A percentile compares a stretch with the other conserved stretches of the same genome.
These are phyloP conservation scores for Eumeta japonica DNA, from an alignment of 1,140 invertebrate genomes.

Conservation along the genomic window DNA sequence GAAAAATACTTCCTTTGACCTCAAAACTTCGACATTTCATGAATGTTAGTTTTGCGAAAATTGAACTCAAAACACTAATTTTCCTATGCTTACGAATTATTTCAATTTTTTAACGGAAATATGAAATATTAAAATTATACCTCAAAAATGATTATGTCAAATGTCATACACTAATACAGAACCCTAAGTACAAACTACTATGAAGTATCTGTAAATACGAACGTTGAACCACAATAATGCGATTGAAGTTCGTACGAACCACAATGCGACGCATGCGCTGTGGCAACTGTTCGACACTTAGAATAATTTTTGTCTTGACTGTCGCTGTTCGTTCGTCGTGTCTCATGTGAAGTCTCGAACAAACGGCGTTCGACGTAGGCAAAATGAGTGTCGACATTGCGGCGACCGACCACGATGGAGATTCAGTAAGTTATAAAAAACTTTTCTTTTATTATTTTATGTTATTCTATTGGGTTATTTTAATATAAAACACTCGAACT, in stretches of 20 bases:
- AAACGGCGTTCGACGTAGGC: constrained; percentile 48
- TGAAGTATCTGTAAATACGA: constrained; percentile 19
- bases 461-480: constrained; percentile 18
- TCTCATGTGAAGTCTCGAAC: constrained; percentile 46
- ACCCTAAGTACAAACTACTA: too few species aligned
- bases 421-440: constrained; percentile 42
- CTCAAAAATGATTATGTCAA: too few species aligned
- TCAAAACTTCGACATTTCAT: too few species aligned
- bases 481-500: constrained; percentile 6
- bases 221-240: constrained; percentile 29
- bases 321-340: constrained; percentile 21
- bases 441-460: constrained; percentile 14
- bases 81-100: too few species aligned
- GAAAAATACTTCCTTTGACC: too few species aligned
- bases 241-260: constrained; percentile 30
- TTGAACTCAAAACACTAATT: too few species aligned
- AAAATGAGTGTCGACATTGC: constrained; percentile 58
- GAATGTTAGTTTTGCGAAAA: too few species aligned
- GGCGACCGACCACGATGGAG: constrained; percentile 47
- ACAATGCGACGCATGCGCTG: constrained; percentile 34
- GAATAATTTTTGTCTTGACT: constrained; percentile 35
- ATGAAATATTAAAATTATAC: too few species aligned
- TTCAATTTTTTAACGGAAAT: too few species aligned
- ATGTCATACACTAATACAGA: too few species aligned
- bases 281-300: constrained; percentile 38